Evolutionary conservation across 2,888 invertebrate genomes (phyloP).

Genomic region (Anarsia innoxiella): DNA sequence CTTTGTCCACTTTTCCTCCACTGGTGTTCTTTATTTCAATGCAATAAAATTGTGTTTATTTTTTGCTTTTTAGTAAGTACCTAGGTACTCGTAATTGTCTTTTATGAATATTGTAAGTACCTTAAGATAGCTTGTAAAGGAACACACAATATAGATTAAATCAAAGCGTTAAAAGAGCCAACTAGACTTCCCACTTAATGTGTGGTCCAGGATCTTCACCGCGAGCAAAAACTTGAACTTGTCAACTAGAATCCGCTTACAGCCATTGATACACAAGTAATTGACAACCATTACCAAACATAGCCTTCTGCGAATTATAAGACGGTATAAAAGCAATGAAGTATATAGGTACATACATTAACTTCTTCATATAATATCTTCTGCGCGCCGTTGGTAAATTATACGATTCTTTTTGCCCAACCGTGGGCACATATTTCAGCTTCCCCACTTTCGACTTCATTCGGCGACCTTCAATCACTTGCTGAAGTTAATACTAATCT

Average conservation of each 20-base stretch:
- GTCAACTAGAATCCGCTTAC: conserved; percentile 6
- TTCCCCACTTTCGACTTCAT: conserved; percentile 71
- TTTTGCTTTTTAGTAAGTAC: no score
- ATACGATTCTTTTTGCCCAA: conserved; percentile 76
- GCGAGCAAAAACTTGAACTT: conserved; percentile 5
- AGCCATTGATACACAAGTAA: conserved; percentile 7
- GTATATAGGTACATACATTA: conserved; percentile 61
- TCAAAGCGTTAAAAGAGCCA: not conserved
- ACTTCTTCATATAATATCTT: conserved; percentile 77
- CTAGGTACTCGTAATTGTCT: no score
- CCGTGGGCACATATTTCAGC: conserved; percentile 78
- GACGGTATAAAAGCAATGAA: conserved; percentile 14
- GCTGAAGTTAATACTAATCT: not conserved
- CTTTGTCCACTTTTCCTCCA: no score
- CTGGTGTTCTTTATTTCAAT: no score
- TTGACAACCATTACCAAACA: conserved; percentile 10
- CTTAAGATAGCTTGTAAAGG: no score
- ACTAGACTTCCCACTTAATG: no score
- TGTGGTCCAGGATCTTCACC: no score
- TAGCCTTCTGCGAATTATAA: conserved; percentile 2
- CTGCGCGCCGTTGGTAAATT: conserved; percentile 76
- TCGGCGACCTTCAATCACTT: conserved; percentile 36
- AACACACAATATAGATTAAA: no score
- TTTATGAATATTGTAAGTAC: no score
- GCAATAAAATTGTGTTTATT: no score